Percentiles rank a stretch among this genome's conserved stretches.
Evolutionary conservation across 2,888 invertebrate genomes (phyloP).

Genomic region (Rhagophthalmus giganteus): DNA sequence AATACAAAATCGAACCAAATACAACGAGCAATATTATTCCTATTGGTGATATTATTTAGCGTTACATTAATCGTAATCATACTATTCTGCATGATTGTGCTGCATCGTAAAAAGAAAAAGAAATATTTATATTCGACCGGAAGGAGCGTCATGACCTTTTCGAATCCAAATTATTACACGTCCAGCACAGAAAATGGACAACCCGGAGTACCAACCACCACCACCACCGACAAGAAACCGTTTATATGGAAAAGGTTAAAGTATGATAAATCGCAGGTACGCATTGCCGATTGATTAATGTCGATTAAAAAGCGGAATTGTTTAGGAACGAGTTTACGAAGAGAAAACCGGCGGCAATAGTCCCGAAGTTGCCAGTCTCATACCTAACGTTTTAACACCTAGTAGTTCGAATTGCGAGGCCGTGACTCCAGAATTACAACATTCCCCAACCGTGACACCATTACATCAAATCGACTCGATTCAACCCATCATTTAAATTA

Average conservation of each 20-base stretch:
- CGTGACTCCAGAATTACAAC: slow-evolving; percentile 58
- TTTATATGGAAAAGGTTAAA: slow-evolving; percentile 76
- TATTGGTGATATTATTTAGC: slow-evolving; percentile 52
- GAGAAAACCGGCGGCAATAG: slow-evolving; percentile 59
- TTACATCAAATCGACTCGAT: slow-evolving; percentile 63
- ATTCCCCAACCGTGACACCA: slow-evolving; percentile 60
- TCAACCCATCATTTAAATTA: slow-evolving; percentile 56
- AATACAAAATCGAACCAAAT: slow-evolving; percentile 45
- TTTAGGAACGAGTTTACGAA: slow-evolving; percentile 64
- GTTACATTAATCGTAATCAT: slow-evolving; percentile 53
- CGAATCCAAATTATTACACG: slow-evolving; percentile 82
- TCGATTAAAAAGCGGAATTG: too few relatives aligned
- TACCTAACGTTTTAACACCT: slow-evolving; percentile 64
- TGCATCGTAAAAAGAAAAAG: slow-evolving; percentile 59
- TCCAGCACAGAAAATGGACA: slow-evolving; percentile 47
- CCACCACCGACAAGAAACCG: slow-evolving; percentile 58
- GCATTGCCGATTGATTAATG: too few relatives aligned
- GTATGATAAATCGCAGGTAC: slow-evolving; percentile 76
- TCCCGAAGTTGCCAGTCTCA: slow-evolving; percentile 70
- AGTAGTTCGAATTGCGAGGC: slow-evolving; percentile 60
- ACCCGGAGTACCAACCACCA: slow-evolving; percentile 33
- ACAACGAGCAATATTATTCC: slow-evolving; percentile 52
- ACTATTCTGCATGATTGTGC: slow-evolving; percentile 50
- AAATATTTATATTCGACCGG: slow-evolving; percentile 62
- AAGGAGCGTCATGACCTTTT: slow-evolving; percentile 78